Evolutionary conservation across 2,797 vertebrate genomes (phyloP).

Genomic region (Sebastes iracundus): DNA sequence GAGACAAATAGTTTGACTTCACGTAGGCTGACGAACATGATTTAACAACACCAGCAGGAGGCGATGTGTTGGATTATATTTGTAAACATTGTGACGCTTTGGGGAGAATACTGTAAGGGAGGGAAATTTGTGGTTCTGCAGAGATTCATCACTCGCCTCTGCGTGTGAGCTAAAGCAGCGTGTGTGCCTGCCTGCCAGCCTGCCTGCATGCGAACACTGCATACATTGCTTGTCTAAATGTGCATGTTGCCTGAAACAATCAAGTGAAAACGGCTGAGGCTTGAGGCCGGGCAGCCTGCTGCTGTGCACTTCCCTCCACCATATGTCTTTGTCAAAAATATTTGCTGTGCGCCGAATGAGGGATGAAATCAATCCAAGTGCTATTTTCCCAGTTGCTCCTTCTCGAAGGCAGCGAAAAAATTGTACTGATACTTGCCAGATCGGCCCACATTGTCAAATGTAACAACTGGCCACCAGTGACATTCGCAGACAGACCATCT

Average conservation of each 20-base stretch:
- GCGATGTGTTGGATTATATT: slow-evolving; percentile 11
- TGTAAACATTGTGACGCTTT: slow-evolving; percentile 21
- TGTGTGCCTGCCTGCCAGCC: slow-evolving; percentile 10
- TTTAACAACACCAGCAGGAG: slow-evolving; percentile 7
- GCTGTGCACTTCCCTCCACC: slow-evolving; percentile 67
- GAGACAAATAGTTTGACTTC: slow-evolving; percentile 7
- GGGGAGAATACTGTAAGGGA: neutral
- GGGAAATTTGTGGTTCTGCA: slow-evolving; percentile 27
- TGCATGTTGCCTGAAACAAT: slow-evolving; percentile 69
- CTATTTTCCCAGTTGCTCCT: slow-evolving; percentile 62
- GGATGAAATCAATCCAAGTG: slow-evolving; percentile 76
- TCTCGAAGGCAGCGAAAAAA: slow-evolving; percentile 64
- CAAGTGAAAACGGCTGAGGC: slow-evolving; percentile 65
- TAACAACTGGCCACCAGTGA: slow-evolving; percentile 69
- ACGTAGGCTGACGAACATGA: slow-evolving; percentile 13
- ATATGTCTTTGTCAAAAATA: slow-evolving; percentile 80
- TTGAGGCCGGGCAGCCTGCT: slow-evolving; percentile 66
- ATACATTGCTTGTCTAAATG: slow-evolving; percentile 60
- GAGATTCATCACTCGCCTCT: slow-evolving; percentile 39
- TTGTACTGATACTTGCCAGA: slow-evolving; percentile 63
- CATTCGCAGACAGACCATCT: slow-evolving; percentile 66
- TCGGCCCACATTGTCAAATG: slow-evolving; percentile 61
- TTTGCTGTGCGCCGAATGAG: slow-evolving; percentile 65
- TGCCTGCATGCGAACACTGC: slow-evolving; percentile 39
- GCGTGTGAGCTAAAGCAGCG: slow-evolving; percentile 19